phyloP scores from a whole-genome alignment of 2,113 vertebrate species.

The Nansenia antarctica region DNA sequence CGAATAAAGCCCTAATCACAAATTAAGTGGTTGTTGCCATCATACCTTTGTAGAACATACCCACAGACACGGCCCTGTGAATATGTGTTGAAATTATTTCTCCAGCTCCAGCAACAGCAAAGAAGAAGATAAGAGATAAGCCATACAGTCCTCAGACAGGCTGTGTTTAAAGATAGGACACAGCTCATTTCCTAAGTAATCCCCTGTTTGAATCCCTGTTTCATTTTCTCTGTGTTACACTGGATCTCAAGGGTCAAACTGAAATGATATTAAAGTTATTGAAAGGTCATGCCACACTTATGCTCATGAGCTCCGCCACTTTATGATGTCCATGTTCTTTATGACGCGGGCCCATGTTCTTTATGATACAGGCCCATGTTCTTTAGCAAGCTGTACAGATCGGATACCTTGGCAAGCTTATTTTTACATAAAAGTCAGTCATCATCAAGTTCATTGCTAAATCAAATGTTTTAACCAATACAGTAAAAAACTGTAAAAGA shows the following conservation, averaged over 20 bases:
- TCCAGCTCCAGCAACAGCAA: constrained; percentile 53
- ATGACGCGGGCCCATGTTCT: too few species aligned
- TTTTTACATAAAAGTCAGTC: too few species aligned
- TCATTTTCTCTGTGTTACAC: constrained; percentile 49
- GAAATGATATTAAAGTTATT: constrained; percentile 39
- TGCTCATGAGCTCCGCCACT: constrained; percentile 36
- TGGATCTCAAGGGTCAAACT: constrained; percentile 52
- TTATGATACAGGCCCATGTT: too few species aligned
- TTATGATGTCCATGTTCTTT: too few species aligned
- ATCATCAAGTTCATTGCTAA: too few species aligned
- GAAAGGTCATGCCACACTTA: constrained; percentile 40
- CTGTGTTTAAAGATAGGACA: constrained; percentile 58
- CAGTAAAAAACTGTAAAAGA: not conserved
- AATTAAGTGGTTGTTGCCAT: constrained; percentile 81
- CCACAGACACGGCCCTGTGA: constrained; percentile 58
- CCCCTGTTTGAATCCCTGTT: constrained; percentile 60
- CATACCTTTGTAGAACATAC: constrained; percentile 74
- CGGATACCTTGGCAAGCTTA: too few species aligned
- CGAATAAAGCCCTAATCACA: constrained; percentile 81
- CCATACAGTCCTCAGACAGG: constrained; percentile 49
- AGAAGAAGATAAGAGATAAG: constrained; percentile 64
- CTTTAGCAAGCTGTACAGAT: too few species aligned
- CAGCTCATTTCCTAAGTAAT: constrained; percentile 67
- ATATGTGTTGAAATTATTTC: constrained; percentile 62
- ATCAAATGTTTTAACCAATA: constrained; percentile 37